Base-by-base conservation (phyloP, 2,888 invertebrate species). In the Lomographa bimaculata region DNA sequence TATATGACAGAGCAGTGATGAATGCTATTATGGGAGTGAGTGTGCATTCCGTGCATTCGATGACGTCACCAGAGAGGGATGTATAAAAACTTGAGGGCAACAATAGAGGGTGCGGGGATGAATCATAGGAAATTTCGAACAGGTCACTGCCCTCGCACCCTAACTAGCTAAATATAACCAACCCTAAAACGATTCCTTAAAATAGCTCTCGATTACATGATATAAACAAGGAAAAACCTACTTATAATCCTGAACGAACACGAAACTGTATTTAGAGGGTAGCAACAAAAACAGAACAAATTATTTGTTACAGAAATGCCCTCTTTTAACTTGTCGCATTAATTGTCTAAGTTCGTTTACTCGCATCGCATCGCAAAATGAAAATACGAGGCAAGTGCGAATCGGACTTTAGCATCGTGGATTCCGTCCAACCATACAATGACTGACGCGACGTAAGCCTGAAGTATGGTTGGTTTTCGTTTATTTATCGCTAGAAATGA, bases 71-170 rank as follows among this genome's bases (percentile, higher is more conserved):
- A 43, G 46, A 58, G 65, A 77, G 76, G 82, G 79, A 75, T 72
- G 59, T 63, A 64, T 67, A 70, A 71, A 71, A 65, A 54, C 27
- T 58, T 60, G 63, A 79, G 80, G 84, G 81, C 70, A 63, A 74
- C 67, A 69, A 70, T 64, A 40, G 71, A 82, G 85, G 85, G 86
- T 77, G 72, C 62, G 64, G 73, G n/a, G 84, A 83, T 89, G 86
- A 89, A 83, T 89, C 87, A 87, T 82, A 76, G 79, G 76, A 77
- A 75, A 74, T 73, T 72, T 70, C 67, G 71, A 67, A 70, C 72
- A 71, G 82, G 80, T 82, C 82, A 77, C 66, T 76, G 78, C 77
- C 82, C 79, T 67, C 73, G 59, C 64, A 69, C 79, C 77, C 76
- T 63, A 59, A 58, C 52, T 44, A 62, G 62, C 75, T 83, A 82